phyloP scores from a whole-genome alignment of 2,888 invertebrate species.

The Lasius platythorax region DNA sequence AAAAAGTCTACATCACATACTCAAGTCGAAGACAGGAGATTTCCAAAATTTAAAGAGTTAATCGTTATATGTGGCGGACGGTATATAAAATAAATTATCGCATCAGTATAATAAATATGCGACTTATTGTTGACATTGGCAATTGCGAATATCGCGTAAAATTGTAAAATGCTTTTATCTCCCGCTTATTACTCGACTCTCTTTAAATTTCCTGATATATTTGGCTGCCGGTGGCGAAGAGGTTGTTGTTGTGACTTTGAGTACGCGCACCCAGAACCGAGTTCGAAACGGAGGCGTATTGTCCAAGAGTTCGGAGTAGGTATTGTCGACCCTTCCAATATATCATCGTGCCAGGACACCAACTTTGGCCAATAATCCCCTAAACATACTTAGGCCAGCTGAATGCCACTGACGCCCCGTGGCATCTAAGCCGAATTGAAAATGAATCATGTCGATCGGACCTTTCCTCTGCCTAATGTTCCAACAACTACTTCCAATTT shows the following conservation, averaged over 20 bases:
- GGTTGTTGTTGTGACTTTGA: conserved; percentile 55
- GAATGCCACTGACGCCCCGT: conserved; percentile 71
- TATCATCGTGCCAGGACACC: conserved; percentile 78
- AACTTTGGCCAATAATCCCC: conserved; percentile 80
- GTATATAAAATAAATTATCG: neutral
- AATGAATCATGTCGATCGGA: conserved; percentile 65
- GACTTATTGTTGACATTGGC: neutral
- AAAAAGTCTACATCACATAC: neutral
- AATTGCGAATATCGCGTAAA: neutral
- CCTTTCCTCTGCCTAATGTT: conserved; percentile 59
- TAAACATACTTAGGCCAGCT: conserved; percentile 76
- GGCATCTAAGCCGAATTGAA: conserved; percentile 68
- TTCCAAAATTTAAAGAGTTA: neutral
- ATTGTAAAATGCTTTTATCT: neutral
- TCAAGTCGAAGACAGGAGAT: neutral
- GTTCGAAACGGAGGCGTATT: conserved; percentile 77
- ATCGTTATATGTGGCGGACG: neutral
- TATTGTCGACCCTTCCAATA: conserved; percentile 79
- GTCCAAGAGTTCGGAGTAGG: conserved; percentile 72
- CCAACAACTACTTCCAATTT: conserved; percentile 53
- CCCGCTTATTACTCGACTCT: conserved; percentile 23
- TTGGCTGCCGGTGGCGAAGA: conserved; percentile 49
- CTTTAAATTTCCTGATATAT: conserved; percentile 49
- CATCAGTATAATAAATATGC: neutral
- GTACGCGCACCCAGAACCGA: conserved; percentile 61